Evolutionary conservation across 2,888 invertebrate genomes (phyloP), one percentile per base, ranked within the genome.

Genomic region (Ennomos erosarius): DNA sequence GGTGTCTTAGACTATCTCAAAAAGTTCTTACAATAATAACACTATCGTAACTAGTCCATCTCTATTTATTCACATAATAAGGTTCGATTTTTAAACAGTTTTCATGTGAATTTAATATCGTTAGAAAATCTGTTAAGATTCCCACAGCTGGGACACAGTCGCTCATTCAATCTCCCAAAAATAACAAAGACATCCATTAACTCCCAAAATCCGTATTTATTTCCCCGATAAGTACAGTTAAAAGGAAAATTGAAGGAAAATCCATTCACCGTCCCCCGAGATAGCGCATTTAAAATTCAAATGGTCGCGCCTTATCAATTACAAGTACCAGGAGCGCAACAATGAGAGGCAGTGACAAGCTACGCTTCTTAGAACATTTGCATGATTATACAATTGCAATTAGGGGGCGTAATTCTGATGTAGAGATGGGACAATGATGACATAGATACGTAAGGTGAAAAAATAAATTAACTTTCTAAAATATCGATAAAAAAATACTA

Each of bases 361-460:
- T 84, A 84, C 81, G 80, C 84, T 85, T 84, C 83, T 78, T 77
- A 75, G 65, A 73, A 79, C 84, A 89, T 90, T 90, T 90, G 88
- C 89, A 89, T 89, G 87, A 88, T 83, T 87, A 88, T 86, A 88
- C 88, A 87, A 86, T 84, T 78, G 78, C 89, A 88, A 90, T 90
- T 90, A 90, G 88, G 87, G 85, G 59, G 43, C 51, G 55, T 44
- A 50, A 57, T 48, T 51, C 56, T 38, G 49, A 46, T 13, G 26
- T 61, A 55, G 62, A n/a, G 58, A 59, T 46, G 62, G 37, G 59
- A 59, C 35, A 49, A 33, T 37, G 13, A 11, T 46, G 39, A 26
- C 39, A 50, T 9, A 12, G 35, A 47, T 46, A 54, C 39, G 10
- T 26, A 6, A 26, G 26, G 26, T 26, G 26, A 26, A 26, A 26